Evolutionary conservation across 2,888 invertebrate genomes (phyloP).

Genomic region (Ariolimax columbianus): DNA sequence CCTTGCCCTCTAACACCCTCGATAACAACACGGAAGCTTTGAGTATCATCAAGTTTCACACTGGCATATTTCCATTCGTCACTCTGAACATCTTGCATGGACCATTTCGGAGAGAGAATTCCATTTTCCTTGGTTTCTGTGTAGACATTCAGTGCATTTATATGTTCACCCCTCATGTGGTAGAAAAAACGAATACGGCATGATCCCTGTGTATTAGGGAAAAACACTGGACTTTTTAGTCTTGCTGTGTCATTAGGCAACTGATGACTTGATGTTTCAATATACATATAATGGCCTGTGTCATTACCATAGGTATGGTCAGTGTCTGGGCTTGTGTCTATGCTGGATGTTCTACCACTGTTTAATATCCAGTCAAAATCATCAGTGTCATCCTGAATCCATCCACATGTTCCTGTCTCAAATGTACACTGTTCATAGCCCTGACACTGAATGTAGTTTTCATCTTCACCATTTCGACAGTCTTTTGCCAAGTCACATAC

Average conservation of each 20-base stretch:
- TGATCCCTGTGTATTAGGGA: slow-evolving; percentile 55
- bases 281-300: slow-evolving; percentile 73
- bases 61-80: slow-evolving; percentile 67
- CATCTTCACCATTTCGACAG: slow-evolving; percentile 74
- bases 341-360: slow-evolving; percentile 64
- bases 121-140: slow-evolving; percentile 64
- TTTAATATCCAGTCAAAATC: slow-evolving; percentile 73
- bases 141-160: slow-evolving; percentile 70
- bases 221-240: slow-evolving; percentile 67
- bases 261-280: slow-evolving; percentile 67
- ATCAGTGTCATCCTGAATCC: slow-evolving; percentile 68
- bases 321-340: slow-evolving; percentile 69
- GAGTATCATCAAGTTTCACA: slow-evolving; percentile 60
- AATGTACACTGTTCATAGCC: slow-evolving; percentile 71
- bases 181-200: slow-evolving; percentile 74
- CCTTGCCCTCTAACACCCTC: slow-evolving; percentile 69
- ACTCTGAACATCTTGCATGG: slow-evolving; percentile 52
- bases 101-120: slow-evolving; percentile 61
- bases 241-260: slow-evolving; percentile 65
- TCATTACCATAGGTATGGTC: slow-evolving; percentile 70
- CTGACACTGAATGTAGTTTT: slow-evolving; percentile 58
- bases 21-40: slow-evolving; percentile 70
- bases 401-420: slow-evolving; percentile 72
- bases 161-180: slow-evolving; percentile 70
- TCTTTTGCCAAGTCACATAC: slow-evolving; percentile 74